Conservation (phyloP, 2,113 vertebrate genomes). For the Cichladusa arquata region DNA sequence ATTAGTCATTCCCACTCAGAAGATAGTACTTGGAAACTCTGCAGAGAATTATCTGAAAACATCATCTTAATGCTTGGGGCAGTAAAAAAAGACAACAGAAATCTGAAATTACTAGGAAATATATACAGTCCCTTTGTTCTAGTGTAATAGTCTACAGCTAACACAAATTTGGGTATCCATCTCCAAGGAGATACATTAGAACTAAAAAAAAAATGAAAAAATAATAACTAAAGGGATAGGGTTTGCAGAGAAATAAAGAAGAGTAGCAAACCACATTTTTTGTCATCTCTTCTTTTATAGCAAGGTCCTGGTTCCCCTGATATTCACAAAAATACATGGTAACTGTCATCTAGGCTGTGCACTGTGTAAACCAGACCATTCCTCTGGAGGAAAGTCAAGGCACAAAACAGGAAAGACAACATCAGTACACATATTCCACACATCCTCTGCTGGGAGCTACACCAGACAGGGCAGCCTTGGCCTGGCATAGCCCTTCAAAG, state of each 20-base stretch:
- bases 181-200: not conserved
- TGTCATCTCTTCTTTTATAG: not conserved
- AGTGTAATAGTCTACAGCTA: not conserved
- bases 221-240: not conserved
- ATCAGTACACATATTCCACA: not conserved
- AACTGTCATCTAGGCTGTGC: not conserved
- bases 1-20: not conserved
- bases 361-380: not conserved
- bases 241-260: not conserved
- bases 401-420: not conserved
- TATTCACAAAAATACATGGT: not conserved
- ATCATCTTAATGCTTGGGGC: not conserved
- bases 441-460: not conserved
- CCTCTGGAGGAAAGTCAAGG: not conserved
- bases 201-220: not conserved
- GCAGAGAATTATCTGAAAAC: not conserved
- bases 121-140: not conserved
- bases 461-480: not conserved
- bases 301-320: not conserved
- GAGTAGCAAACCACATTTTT: not conserved
- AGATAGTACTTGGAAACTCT: not conserved
- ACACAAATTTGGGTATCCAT: not conserved
- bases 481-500: not conserved
- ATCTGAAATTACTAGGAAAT: not conserved
- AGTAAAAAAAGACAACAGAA: not conserved